Evolutionary conservation across 2,797 vertebrate genomes (phyloP).

Genomic region (Argyrosomus regius): DNA sequence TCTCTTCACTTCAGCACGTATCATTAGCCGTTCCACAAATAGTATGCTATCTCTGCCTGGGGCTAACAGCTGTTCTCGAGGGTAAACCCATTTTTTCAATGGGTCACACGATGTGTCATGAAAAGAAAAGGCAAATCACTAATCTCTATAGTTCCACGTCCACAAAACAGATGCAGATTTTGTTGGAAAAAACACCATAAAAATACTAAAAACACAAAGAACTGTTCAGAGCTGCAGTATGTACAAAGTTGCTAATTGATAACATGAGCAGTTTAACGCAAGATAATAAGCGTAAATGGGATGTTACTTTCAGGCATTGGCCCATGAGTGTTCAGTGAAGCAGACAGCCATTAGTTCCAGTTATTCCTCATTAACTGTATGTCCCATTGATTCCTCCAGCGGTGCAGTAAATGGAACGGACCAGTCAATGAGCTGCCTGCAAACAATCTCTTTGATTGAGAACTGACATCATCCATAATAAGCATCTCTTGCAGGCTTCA

Average conservation of each 20-base stretch:
- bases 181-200: no score
- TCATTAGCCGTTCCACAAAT: no score
- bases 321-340: slow-evolving; percentile 58
- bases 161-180: no score
- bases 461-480: slow-evolving; percentile 28
- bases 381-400: slow-evolving; percentile 76
- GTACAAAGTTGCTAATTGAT: slow-evolving; percentile 62
- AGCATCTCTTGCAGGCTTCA: neutral
- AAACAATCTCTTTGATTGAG: slow-evolving; percentile 62
- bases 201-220: no score
- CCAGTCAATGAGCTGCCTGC: slow-evolving; percentile 62
- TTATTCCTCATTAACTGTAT: slow-evolving; percentile 78
- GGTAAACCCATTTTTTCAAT: no score
- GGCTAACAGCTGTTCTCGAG: no score
- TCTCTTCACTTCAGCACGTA: no score
- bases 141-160: no score
- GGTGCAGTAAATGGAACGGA: slow-evolving; percentile 76
- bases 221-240: neutral
- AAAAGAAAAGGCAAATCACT: no score
- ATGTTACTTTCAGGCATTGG: slow-evolving; percentile 45
- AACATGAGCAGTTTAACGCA: slow-evolving; percentile 58
- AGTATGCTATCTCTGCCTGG: no score
- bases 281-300: slow-evolving; percentile 62
- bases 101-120: no score
- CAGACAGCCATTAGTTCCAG: slow-evolving; percentile 64